phyloP scores from a whole-genome alignment of 2,113 vertebrate species.

The Lampris incognitus region DNA sequence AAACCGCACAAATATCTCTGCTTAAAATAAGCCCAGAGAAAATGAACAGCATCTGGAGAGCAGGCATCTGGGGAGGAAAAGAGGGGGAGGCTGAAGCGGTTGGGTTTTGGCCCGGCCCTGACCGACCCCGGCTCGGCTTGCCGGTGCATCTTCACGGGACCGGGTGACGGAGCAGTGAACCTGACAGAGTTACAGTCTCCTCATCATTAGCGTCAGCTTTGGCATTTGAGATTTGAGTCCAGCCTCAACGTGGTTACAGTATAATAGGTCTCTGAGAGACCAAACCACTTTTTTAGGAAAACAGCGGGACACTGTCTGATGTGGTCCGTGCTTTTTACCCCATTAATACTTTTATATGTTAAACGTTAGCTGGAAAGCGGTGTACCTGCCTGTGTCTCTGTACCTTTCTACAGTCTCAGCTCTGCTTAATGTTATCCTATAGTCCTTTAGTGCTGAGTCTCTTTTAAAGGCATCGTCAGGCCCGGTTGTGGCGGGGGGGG shows the following conservation, averaged over 20 bases:
- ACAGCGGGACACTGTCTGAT: constrained; percentile 17
- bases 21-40: constrained; percentile 62
- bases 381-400: not conserved
- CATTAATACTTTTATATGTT: constrained; percentile 26
- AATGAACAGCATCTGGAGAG: constrained; percentile 69
- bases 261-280: constrained; percentile 47
- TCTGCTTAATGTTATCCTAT: not conserved
- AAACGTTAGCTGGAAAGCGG: not conserved
- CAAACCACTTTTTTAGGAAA: constrained; percentile 29
- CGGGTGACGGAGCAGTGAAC: constrained; percentile 27
- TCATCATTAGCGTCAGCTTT: constrained; percentile 31
- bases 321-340: constrained; percentile 29
- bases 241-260: constrained; percentile 41
- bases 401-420: constrained; percentile 9
- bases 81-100: constrained; percentile 38
- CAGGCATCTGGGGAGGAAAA: constrained; percentile 24
- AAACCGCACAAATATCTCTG: constrained; percentile 63
- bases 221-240: constrained; percentile 45
- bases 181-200: constrained; percentile 48
- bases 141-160: constrained; percentile 15
- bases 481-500: too few relatives aligned
- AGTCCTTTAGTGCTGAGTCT: not conserved
- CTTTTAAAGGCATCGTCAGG: not conserved
- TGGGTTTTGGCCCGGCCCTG: constrained; percentile 34
- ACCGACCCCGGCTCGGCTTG: not conserved